These are phyloP conservation scores for Elgonia sp. DNA, from an alignment of 2,888 invertebrate genomes.

Conservation along the genomic window DNA sequence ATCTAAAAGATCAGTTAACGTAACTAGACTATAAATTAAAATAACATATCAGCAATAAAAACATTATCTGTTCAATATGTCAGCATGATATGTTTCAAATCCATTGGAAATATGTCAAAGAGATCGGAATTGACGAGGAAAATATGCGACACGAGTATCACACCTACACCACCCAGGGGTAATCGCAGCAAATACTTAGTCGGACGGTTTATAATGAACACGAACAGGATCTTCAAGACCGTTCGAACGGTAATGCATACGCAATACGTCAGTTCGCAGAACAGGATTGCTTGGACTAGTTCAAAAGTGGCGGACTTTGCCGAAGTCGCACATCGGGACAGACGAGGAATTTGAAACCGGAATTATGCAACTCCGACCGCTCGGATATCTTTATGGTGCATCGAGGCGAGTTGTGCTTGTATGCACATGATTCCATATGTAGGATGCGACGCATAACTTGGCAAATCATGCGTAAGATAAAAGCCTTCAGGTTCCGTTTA, in stretches of 20 bases:
- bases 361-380: conserved; percentile 64
- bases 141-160: conserved; percentile 49
- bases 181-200: conserved; percentile 29
- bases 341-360: conserved; percentile 71
- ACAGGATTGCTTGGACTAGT: conserved; percentile 69
- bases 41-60: not conserved
- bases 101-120: conserved; percentile 32
- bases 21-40: not conserved
- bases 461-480: conserved; percentile 71
- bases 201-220: conserved; percentile 68
- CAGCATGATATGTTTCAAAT: not conserved
- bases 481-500: conserved; percentile 55
- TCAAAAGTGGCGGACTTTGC: conserved; percentile 45
- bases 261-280: conserved; percentile 53
- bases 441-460: conserved; percentile 68
- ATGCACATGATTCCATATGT: conserved; percentile 60
- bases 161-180: conserved; percentile 56
- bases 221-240: conserved; percentile 72
- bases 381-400: conserved; percentile 74
- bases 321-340: conserved; percentile 62
- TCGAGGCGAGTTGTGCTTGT: conserved; percentile 60
- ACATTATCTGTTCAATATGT: not conserved
- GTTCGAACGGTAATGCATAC: conserved; percentile 73
- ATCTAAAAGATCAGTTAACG: not conserved
- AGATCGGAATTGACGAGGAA: not conserved